Evolutionary conservation across 2,888 invertebrate species (phyloP), one percentile per base, ranked within the genome.

Genomic region (Tinea semifulvella): DNA sequence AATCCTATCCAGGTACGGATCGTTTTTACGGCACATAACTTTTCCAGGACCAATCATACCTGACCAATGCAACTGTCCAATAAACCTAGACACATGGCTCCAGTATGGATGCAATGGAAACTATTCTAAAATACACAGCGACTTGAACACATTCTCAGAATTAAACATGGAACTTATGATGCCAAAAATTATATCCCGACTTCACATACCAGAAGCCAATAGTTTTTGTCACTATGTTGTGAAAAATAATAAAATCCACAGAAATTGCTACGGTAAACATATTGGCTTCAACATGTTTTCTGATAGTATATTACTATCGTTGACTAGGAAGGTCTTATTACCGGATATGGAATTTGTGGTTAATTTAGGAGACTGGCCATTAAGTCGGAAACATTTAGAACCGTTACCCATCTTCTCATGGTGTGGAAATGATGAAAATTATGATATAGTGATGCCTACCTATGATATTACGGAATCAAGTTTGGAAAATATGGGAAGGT

Each of bases 321-420:
- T 98, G 42, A 69, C 88, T 10, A 84, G 96, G 52, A 94, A 95
- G 83, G 88, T 90, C 16, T 56, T 73, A 16, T 65, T 98, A 44
- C 96, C 96, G 3, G 91, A 98, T 69, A 75, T 92, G 56, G 96
- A 98, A 68, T 87, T 98, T 57, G 90, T 96, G 53, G 85, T 92
- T 39, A 98, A 98, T 74, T 82, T 98, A 10, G 98, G 98, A 11
- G 98, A 98, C 69, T 98, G 97, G 97, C 98, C 98, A 0, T 72
- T 98, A 17, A 86, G 88, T 1, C 79, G 82, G 47, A 84, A 79
- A 50, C 67, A 63, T 28, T 68, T 68, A 6, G 79, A 83, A 10
- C 81, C 84, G 8, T 84, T 88, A 50, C 96, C 98, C 1, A 86
- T 98, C 49, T 92, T 98, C 63, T 97, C 97, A 11, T 98, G 98